phyloP scores from a whole-genome alignment of 1,140 invertebrate genomes.

The Gryllus bimaculatus region DNA sequence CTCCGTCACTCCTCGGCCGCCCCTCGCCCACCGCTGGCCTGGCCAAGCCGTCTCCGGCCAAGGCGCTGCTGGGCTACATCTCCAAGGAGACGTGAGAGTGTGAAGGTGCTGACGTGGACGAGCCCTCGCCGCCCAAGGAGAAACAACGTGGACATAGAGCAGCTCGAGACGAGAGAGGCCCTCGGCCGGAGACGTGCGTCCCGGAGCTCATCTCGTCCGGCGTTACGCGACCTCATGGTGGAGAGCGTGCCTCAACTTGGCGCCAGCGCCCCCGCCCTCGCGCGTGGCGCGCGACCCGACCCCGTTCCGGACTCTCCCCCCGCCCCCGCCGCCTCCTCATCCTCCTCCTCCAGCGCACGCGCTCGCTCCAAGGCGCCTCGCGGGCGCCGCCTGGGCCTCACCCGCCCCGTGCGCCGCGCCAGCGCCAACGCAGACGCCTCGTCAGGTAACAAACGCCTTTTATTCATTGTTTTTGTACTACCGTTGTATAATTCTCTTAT shows the following conservation, averaged over 20 bases:
- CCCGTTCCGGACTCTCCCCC: too few relatives aligned
- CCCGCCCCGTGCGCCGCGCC: too few relatives aligned
- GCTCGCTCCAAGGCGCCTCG: not conserved
- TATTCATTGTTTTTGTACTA: too few relatives aligned
- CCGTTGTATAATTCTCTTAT: too few relatives aligned
- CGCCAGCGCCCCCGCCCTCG: not conserved
- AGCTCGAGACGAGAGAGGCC: slow-evolving; percentile 11
- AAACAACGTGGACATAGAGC: slow-evolving; percentile 13
- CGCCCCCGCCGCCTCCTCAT: too few relatives aligned
- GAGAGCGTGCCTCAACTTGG: slow-evolving; percentile 1
- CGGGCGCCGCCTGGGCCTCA: not conserved
- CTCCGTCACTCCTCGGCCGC: not conserved
- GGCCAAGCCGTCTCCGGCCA: not conserved
- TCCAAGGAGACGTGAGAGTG: not conserved
- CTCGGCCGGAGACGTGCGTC: not conserved
- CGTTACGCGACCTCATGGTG: slow-evolving; percentile 15
- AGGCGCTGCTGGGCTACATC: not conserved
- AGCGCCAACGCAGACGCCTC: too few relatives aligned
- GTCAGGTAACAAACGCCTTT: too few relatives aligned
- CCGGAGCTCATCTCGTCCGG: slow-evolving; percentile 8
- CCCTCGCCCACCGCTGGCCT: not conserved
- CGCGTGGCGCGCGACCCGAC: not conserved
- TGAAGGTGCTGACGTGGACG: not conserved
- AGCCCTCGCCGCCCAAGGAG: not conserved
- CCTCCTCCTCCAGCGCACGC: not conserved